Conservation (phyloP, 2,797 vertebrate species). For the Lagodon rhomboides region DNA sequence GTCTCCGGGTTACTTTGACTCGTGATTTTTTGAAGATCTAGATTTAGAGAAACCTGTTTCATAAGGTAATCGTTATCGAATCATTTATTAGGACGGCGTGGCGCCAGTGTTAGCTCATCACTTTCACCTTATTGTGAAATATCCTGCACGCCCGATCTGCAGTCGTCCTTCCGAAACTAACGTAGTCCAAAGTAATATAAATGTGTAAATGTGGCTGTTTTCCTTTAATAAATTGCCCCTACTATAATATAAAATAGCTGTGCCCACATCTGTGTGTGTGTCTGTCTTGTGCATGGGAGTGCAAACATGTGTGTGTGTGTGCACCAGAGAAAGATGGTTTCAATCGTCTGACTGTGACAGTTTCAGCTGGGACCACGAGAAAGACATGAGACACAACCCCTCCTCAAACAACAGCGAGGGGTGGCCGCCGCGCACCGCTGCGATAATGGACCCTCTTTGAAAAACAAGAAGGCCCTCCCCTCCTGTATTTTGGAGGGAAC, state of each 20-base stretch:
- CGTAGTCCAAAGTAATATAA: background rate
- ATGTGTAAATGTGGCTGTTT: background rate
- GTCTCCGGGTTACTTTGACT: slow-evolving; percentile 32
- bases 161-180: background rate
- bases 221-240: background rate
- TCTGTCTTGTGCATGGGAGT: slow-evolving; percentile 14
- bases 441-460: slow-evolving; percentile 72
- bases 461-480: slow-evolving; percentile 61
- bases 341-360: slow-evolving; percentile 65
- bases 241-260: background rate
- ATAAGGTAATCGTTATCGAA: background rate
- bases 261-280: slow-evolving; percentile 16
- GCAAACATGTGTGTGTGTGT: slow-evolving; percentile 23
- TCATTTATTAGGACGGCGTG: background rate
- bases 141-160: background rate
- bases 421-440: slow-evolving; percentile 53
- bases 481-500: slow-evolving; percentile 75
- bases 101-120: background rate
- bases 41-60: slow-evolving; percentile 18
- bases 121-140: slow-evolving; percentile 17
- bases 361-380: slow-evolving; percentile 70
- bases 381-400: slow-evolving; percentile 62
- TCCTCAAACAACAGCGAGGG: slow-evolving; percentile 70
- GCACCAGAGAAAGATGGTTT: slow-evolving; percentile 59
- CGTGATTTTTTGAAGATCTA: slow-evolving; percentile 17